Conservation (phyloP, 2,797 vertebrate species). For the Merluccius polli region DNA sequence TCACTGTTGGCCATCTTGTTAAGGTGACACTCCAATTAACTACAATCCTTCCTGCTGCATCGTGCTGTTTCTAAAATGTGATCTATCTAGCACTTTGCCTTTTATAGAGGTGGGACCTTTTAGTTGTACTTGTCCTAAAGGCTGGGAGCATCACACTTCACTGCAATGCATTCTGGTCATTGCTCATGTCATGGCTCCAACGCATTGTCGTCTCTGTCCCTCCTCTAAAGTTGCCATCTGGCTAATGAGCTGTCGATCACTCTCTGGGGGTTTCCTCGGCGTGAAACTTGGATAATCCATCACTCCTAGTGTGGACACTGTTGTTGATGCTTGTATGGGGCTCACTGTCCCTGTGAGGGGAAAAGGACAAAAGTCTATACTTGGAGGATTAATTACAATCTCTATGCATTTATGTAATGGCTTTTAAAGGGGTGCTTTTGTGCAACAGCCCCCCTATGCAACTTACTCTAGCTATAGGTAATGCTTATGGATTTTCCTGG, state of each 20-base stretch:
- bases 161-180: conserved; percentile 43
- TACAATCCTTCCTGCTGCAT: neutral
- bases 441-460: conserved; percentile 24
- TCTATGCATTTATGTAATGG: conserved; percentile 13
- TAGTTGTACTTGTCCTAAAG: conserved; percentile 27
- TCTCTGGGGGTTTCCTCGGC: conserved; percentile 51
- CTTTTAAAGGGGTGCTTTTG: conserved; percentile 27
- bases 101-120: conserved; percentile 5
- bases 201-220: conserved; percentile 47
- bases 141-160: conserved; percentile 30
- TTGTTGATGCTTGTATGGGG: conserved; percentile 44
- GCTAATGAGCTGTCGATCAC: conserved; percentile 72
- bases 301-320: conserved; percentile 49
- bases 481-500: conserved; percentile 27
- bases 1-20: neutral
- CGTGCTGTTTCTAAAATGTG: neutral
- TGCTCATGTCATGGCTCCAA: conserved; percentile 32
- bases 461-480: conserved; percentile 13
- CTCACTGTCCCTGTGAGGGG: conserved; percentile 20
- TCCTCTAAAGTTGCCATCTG: conserved; percentile 65
- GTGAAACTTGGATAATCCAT: conserved; percentile 61
- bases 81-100: neutral
- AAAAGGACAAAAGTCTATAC: neutral
- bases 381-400: conserved; percentile 4
- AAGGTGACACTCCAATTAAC: neutral